Percentiles rank a stretch among this genome's conserved stretches.
These are phyloP conservation scores for Atta colombica DNA, from an alignment of 1,140 invertebrate species.

Conservation along the genomic window DNA sequence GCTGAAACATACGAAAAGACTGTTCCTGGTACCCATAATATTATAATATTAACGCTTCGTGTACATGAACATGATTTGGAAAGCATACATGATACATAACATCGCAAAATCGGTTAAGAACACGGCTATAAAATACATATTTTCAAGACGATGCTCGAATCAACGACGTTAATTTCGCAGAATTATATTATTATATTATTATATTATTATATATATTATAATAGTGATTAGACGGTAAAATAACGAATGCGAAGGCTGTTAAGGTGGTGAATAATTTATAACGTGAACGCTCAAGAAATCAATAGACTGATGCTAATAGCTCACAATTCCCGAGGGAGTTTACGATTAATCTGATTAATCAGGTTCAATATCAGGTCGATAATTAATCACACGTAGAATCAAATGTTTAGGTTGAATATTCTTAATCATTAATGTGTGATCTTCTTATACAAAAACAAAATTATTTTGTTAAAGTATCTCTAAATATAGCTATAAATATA, in stretches of 20 bases:
- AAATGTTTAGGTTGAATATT: background rate
- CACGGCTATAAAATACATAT: conserved; percentile 7
- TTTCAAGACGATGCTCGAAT: conserved; percentile 36
- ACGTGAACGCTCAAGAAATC: conserved; percentile 30
- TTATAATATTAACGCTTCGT: conserved; percentile 41
- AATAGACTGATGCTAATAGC: conserved; percentile 44
- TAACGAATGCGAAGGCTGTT: conserved; percentile 31
- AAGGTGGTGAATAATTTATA: conserved; percentile 53
- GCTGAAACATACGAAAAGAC: conserved; percentile 49
- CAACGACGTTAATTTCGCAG: conserved; percentile 2
- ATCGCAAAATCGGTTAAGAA: background rate
- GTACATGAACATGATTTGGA: background rate
- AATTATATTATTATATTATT: no score
- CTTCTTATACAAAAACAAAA: background rate
- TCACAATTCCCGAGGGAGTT: background rate
- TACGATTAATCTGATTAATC: conserved; percentile 51
- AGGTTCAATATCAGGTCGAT: conserved; percentile 43
- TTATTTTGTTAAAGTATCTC: no score
- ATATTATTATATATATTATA: no score
- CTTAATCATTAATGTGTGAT: background rate
- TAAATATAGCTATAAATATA: no score
- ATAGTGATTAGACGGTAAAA: background rate
- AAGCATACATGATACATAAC: background rate
- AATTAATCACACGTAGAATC: conserved; percentile 45
- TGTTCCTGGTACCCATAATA: conserved; percentile 19